Evolutionary conservation across 2,888 invertebrate species (phyloP).

Genomic region (Polymixis lichenea): DNA sequence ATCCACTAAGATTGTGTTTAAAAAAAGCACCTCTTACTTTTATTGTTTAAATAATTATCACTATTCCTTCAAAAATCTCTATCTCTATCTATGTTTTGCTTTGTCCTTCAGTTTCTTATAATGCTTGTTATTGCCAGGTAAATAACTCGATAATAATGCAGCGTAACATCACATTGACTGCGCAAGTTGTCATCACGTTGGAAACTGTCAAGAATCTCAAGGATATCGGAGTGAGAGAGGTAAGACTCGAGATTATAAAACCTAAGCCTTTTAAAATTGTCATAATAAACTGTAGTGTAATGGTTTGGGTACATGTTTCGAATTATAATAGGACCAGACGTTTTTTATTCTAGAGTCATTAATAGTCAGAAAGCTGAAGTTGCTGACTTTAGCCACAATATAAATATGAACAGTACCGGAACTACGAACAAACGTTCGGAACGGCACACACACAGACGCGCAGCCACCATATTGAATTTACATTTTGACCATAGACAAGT

Average conservation of each 20-base stretch:
- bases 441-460: no score
- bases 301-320: not conserved
- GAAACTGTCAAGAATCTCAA: slow-evolving; percentile 95
- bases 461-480: no score
- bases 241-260: slow-evolving; percentile 55
- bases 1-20: no score
- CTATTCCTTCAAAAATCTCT: not conserved
- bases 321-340: not conserved
- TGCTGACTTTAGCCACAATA: not conserved
- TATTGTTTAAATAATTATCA: no score
- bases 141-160: slow-evolving; percentile 89
- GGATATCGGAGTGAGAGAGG: slow-evolving; percentile 86
- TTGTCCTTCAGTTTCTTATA: not conserved
- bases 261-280: not conserved
- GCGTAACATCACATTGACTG: slow-evolving; percentile 97
- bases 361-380: not conserved
- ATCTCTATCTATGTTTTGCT: not conserved
- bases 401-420: no score
- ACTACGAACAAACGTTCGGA: no score
- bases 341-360: not conserved
- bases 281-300: not conserved
- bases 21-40: no score
- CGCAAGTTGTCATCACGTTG: slow-evolving; percentile 97
- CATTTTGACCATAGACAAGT: no score
- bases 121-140: slow-evolving; percentile 71